A percentile compares a stretch with the other conserved stretches of the same genome.
Evolutionary conservation across 2,797 vertebrate species (phyloP).

Genomic region (Lates japonicus): DNA sequence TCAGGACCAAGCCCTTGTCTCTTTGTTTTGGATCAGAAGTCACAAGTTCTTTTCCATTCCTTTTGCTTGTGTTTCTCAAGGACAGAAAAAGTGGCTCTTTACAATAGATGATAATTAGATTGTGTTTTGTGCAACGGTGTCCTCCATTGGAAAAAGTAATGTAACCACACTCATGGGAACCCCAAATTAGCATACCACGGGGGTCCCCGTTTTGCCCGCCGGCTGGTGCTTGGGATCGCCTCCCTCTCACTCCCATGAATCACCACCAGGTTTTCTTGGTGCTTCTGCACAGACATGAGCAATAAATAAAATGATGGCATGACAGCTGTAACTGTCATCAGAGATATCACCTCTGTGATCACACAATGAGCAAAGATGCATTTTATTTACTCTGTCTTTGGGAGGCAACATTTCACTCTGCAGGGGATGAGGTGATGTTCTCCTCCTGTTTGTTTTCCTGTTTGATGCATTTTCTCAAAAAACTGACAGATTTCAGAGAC

Average conservation of each 20-base stretch:
- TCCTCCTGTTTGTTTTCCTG: constrained; percentile 16
- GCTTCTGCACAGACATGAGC: constrained; percentile 9
- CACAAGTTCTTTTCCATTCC: constrained; percentile 10
- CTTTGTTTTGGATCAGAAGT: constrained; percentile 16
- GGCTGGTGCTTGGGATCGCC: background rate
- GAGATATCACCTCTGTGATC: constrained; percentile 38
- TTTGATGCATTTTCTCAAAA: constrained; percentile 14
- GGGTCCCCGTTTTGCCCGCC: constrained; percentile 7
- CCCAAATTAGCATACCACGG: background rate
- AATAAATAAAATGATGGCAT: constrained; percentile 37
- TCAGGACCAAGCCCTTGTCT: background rate
- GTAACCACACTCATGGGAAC: background rate
- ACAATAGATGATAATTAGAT: background rate
- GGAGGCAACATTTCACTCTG: constrained; percentile 14
- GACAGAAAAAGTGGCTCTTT: background rate
- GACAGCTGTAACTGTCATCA: constrained; percentile 38
- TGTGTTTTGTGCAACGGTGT: constrained; percentile 3
- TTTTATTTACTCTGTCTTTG: constrained; percentile 13
- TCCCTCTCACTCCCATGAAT: constrained; percentile 23
- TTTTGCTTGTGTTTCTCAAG: background rate
- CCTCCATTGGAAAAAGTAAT: constrained; percentile 15
- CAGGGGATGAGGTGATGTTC: constrained; percentile 18
- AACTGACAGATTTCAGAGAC: background rate
- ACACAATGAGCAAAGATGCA: constrained; percentile 19
- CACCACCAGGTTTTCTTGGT: constrained; percentile 6